phyloP scores from a whole-genome alignment of 2,888 invertebrate genomes.

The Terebella lapidaria region DNA sequence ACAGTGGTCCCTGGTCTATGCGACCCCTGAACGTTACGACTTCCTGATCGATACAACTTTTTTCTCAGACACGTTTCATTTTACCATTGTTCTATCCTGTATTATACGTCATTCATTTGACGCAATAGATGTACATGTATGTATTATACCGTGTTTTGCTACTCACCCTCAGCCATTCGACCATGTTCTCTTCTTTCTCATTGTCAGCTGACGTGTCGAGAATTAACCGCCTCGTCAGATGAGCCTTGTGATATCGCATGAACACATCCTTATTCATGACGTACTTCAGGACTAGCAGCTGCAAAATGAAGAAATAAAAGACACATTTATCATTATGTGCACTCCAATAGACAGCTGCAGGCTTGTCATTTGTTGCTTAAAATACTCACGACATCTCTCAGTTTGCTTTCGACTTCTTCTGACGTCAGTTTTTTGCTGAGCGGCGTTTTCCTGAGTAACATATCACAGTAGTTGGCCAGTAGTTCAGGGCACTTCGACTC shows the following conservation, averaged over 20 bases:
- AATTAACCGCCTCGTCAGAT: slow-evolving; percentile 89
- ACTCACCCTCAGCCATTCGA: slow-evolving; percentile 73
- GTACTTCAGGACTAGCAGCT: slow-evolving; percentile 90
- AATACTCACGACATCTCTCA: slow-evolving; percentile 81
- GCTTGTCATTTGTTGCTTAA: not conserved
- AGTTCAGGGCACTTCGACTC: slow-evolving; percentile 99
- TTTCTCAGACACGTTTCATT: too few species aligned
- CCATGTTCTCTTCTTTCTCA: slow-evolving; percentile 99
- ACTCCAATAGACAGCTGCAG: not conserved
- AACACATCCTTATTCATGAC: slow-evolving; percentile 99
- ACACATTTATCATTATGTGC: too few species aligned
- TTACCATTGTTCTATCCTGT: too few species aligned
- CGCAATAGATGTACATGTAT: too few species aligned
- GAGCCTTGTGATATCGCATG: slow-evolving; percentile 98
- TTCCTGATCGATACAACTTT: too few species aligned
- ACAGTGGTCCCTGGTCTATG: too few species aligned
- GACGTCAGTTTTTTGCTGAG: slow-evolving; percentile 91
- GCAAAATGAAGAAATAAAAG: slow-evolving; percentile 9
- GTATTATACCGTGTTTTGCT: too few species aligned
- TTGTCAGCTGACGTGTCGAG: slow-evolving; percentile 97
- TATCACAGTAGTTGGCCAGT: slow-evolving; percentile 98
- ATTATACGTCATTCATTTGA: too few species aligned
- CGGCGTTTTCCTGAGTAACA: slow-evolving; percentile 92
- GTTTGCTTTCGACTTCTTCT: slow-evolving; percentile 91
- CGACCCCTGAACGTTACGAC: too few species aligned